Evolutionary conservation across 2,888 invertebrate genomes (phyloP), one percentile per base, ranked within the genome.

Genomic region (Eilema sororculum): DNA sequence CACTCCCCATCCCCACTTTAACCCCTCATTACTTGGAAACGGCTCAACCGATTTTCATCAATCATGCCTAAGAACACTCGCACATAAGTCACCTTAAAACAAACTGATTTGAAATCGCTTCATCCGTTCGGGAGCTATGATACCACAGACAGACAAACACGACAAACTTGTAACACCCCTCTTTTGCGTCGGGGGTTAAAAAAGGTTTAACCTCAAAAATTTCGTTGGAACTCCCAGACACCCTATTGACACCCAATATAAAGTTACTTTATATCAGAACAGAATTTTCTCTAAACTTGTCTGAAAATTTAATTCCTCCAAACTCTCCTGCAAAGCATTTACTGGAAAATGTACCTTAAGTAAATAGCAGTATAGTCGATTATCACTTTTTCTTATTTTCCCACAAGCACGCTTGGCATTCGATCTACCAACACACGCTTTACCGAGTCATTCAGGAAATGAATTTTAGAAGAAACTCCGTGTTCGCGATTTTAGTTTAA

Each of bases 391-490:
- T 73, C 65, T 71, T 70, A 69, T 71, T 20, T 4, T 52, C n/a
- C n/a, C 9, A 68, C 60, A 73, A 65, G 65, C 71, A 57, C 71
- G 76, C 75, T 74, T 78, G 82, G 76, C 74, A 82, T 81, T 85
- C 77, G 83, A 85, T 82, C 76, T 70, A 65, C 71, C 74, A 76
- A 73, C 75, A 73, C 77, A 76, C 78, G 67, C 75, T 75, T 77
- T 68, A 65, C 71, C 57, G 65, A 80, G 76, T 78, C 81, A 80
- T 84, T 81, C 84, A 80, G 85, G 86, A 88, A 89, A 88, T 86
- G 84, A 87, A 85, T 86, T 88, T 87, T 84, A 82, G 82, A 76
- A 80, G 72, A 69, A 81, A 77, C 78, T 82, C 73, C 63, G 74
- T 73, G 78, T 74, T 69, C 73, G 69, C 70, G 67, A 65, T 68